These are phyloP conservation scores for Campoletis raptor DNA, from an alignment of 2,888 invertebrate genomes.

Conservation along the genomic window DNA sequence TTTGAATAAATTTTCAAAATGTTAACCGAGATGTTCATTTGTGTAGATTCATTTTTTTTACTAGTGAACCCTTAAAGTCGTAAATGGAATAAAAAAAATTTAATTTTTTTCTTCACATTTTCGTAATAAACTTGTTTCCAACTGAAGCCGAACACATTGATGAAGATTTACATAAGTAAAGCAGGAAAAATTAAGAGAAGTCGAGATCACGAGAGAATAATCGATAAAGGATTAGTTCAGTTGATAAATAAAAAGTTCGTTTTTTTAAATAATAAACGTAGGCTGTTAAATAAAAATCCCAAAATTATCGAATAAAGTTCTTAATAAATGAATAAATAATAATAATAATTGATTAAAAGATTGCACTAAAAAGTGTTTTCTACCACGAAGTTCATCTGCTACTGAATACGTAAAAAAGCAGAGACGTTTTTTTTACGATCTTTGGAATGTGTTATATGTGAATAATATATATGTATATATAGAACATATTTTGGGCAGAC, in stretches of 20 bases:
- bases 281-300: not conserved
- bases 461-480: slow-evolving; percentile 20
- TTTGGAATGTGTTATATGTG: not conserved
- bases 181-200: too few species aligned
- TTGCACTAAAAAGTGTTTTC: not conserved
- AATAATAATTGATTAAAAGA: not conserved
- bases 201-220: too few species aligned
- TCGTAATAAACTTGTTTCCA: too few species aligned
- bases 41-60: too few species aligned
- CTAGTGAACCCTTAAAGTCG: too few species aligned
- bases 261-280: not conserved
- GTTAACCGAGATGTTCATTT: too few species aligned
- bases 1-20: too few species aligned
- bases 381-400: not conserved
- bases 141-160: too few species aligned
- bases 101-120: too few species aligned
- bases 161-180: too few species aligned
- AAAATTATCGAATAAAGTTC: not conserved
- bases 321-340: not conserved
- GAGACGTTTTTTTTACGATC: not conserved
- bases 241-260: not conserved
- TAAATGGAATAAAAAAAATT: too few species aligned
- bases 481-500: slow-evolving; percentile 41
- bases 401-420: not conserved
- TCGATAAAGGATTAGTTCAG: not conserved